These are phyloP conservation scores for Drosophila mimetica DNA, from an alignment of 2,888 invertebrate species.

Conservation along the genomic window DNA sequence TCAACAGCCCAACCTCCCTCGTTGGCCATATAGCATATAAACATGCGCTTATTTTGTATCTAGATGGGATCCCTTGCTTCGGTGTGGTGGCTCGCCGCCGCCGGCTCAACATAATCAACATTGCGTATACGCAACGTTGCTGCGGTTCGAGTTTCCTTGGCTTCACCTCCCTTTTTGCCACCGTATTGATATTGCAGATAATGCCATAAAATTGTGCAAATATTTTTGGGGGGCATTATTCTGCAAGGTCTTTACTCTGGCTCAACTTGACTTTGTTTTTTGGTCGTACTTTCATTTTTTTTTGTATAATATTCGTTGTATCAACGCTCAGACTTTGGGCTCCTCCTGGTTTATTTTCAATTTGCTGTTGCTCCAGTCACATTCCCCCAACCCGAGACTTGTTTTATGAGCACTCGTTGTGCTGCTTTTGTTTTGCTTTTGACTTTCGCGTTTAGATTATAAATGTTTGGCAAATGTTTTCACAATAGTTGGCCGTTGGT, in stretches of 20 bases:
- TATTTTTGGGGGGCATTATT: conserved; percentile 56
- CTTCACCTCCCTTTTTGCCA: conserved; percentile 5
- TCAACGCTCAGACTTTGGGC: conserved; percentile 16
- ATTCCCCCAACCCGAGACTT: conserved; percentile 1
- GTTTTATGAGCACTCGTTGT: conserved; percentile 49
- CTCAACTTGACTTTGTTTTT: conserved; percentile 35
- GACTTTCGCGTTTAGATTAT: conserved; percentile 65
- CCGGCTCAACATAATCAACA: conserved; percentile 55
- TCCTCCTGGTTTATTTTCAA: conserved; percentile 47
- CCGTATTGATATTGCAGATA: conserved; percentile 63
- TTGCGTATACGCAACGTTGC: conserved; percentile 66
- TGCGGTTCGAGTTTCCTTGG: conserved; percentile 18
- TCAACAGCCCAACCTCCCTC: not conserved
- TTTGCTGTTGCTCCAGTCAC: conserved; percentile 47
- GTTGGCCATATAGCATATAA: conserved; percentile 52
- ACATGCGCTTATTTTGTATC: conserved; percentile 71
- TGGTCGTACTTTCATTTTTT: conserved; percentile 11
- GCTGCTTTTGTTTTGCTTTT: conserved; percentile 58
- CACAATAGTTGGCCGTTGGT: conserved; percentile 45
- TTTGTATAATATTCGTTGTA: conserved; percentile 43
- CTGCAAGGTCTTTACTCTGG: conserved; percentile 43
- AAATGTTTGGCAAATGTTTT: conserved; percentile 67
- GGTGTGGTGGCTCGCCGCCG: conserved; percentile 29
- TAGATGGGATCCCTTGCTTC: conserved; percentile 41
- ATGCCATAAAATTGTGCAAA: conserved; percentile 68